phyloP scores from a whole-genome alignment of 2,888 invertebrate species.

The Drosophila multiciliata region DNA sequence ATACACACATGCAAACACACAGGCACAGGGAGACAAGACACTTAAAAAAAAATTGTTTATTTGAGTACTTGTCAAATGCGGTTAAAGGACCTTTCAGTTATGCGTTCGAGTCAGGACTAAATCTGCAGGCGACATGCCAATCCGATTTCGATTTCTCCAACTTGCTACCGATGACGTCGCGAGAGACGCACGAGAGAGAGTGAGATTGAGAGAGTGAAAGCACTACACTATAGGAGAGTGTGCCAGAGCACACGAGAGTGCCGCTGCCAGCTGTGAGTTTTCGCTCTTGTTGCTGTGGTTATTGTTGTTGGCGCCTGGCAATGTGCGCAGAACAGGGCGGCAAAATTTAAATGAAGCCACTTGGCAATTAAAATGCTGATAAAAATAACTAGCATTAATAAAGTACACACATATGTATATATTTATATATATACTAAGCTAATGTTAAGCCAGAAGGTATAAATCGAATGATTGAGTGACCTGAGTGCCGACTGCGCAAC shows the following conservation, averaged over 20 bases:
- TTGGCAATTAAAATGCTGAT: neutral
- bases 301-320: slow-evolving; percentile 13
- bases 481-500: slow-evolving; percentile 26
- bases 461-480: neutral
- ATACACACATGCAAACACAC: slow-evolving; percentile 25
- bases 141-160: slow-evolving; percentile 39
- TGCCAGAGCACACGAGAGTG: neutral
- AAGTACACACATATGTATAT: neutral
- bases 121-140: slow-evolving; percentile 44
- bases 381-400: neutral
- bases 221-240: neutral
- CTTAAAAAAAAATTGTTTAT: slow-evolving; percentile 44
- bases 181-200: slow-evolving; percentile 11
- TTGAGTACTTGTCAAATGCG: slow-evolving; percentile 51
- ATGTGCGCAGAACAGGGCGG: slow-evolving; percentile 19
- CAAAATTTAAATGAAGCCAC: slow-evolving; percentile 12
- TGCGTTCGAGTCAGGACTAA: slow-evolving; percentile 77
- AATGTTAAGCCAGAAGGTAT: neutral
- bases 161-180: slow-evolving; percentile 17
- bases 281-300: slow-evolving; percentile 6
- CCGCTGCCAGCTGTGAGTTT: slow-evolving; percentile 37
- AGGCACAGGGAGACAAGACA: slow-evolving; percentile 34
- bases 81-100: slow-evolving; percentile 68
- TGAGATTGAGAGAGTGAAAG: neutral
- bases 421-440: neutral